A percentile compares a stretch with the other conserved stretches of the same genome.
These are phyloP conservation scores for Cerceris ruficornis DNA, from an alignment of 2,888 invertebrate genomes.

Conservation along the genomic window DNA sequence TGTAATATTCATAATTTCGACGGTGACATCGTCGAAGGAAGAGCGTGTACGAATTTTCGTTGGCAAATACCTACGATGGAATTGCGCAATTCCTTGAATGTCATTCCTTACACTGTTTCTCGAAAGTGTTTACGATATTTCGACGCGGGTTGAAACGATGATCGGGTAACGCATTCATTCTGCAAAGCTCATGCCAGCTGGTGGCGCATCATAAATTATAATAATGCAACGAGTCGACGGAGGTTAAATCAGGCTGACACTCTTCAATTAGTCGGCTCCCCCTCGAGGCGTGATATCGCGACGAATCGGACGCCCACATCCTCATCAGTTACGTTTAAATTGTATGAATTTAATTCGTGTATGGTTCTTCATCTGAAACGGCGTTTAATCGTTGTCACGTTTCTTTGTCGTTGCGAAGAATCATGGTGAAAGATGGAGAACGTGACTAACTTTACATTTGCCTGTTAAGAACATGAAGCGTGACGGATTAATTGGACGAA, in stretches of 20 bases:
- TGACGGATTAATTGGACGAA: no score
- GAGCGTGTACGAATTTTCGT: no score
- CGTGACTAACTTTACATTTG: no score
- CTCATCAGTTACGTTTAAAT: slow-evolving; percentile 56
- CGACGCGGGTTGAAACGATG: slow-evolving; percentile 4
- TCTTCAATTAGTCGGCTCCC: slow-evolving; percentile 68
- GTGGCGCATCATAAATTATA: slow-evolving; percentile 68
- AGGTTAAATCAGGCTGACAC: slow-evolving; percentile 74
- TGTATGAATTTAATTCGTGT: slow-evolving; percentile 28
- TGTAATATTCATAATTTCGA: no score
- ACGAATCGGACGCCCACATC: slow-evolving; percentile 61
- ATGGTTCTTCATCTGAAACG: slow-evolving; percentile 7
- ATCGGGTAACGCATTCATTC: slow-evolving; percentile 30
- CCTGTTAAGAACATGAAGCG: no score
- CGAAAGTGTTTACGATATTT: background rate
- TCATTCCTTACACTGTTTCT: background rate
- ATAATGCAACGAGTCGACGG: slow-evolving; percentile 66
- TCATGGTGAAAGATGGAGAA: no score
- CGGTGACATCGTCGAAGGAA: no score
- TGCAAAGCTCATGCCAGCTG: slow-evolving; percentile 59
- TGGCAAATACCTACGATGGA: no score
- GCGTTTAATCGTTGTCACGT: no score
- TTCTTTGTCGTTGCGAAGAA: no score
- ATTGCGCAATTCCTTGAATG: no score
- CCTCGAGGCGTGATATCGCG: slow-evolving; percentile 52